Evolutionary conservation across 2,797 vertebrate genomes (phyloP).

Genomic region (Coregonus ussuriensis): DNA sequence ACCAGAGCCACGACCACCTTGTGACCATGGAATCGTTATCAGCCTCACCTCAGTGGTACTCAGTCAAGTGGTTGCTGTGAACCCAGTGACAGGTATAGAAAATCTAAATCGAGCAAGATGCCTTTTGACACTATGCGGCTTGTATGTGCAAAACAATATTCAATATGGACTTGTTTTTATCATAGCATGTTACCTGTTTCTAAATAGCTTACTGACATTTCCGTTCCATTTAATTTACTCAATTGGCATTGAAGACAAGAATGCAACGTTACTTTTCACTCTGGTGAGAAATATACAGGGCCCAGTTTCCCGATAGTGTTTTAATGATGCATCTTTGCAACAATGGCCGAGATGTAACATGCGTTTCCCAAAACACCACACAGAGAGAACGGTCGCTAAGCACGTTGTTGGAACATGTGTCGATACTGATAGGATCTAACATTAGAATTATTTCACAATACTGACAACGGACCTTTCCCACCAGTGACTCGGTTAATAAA

Average conservation of each 20-base stretch:
- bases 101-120: background rate
- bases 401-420: no score
- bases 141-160: background rate
- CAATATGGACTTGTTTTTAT: background rate
- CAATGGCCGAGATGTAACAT: no score
- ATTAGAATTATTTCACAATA: no score
- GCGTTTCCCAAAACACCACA: no score
- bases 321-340: no score
- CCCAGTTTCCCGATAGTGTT: no score
- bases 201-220: background rate
- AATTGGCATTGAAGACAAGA: background rate
- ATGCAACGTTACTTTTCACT: constrained; percentile 8
- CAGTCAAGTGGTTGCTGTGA: constrained; percentile 27
- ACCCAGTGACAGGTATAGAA: constrained; percentile 2
- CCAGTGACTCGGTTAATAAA: no score
- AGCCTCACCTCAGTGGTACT: constrained; percentile 45
- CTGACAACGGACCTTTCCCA: no score
- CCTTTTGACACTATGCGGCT: background rate
- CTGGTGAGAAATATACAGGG: constrained; percentile 46
- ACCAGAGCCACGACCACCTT: constrained; percentile 39
- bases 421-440: no score
- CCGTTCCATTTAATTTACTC: background rate
- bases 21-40: constrained; percentile 65
- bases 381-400: no score
- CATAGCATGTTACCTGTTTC: constrained; percentile 9